Conservation (phyloP, 2,797 vertebrate genomes). For the Kryptolebias ocellatus region DNA sequence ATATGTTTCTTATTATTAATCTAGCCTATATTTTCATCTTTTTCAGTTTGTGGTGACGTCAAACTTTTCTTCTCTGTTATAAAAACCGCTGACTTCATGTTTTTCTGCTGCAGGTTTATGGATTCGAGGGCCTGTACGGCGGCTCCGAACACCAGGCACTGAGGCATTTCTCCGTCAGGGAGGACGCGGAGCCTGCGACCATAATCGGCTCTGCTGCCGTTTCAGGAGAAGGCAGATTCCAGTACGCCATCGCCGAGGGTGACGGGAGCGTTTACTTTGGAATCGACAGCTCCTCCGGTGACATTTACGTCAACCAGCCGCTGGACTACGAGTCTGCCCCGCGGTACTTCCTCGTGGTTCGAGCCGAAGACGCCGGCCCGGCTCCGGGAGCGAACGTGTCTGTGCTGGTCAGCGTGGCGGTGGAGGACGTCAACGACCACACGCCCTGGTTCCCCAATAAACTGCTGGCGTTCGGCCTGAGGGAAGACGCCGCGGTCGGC, state of each 20-base stretch:
- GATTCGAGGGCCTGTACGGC: slow-evolving; percentile 59
- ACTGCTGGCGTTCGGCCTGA: slow-evolving; percentile 83
- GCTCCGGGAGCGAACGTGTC: slow-evolving; percentile 76
- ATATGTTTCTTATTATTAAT: not conserved
- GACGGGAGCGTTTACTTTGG: slow-evolving; percentile 84
- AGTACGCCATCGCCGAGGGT: slow-evolving; percentile 83
- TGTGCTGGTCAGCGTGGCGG: slow-evolving; percentile 81
- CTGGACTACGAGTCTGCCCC: slow-evolving; percentile 89
- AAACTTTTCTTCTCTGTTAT: not conserved
- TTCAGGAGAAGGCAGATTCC: slow-evolving; percentile 61
- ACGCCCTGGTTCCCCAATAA: slow-evolving; percentile 86
- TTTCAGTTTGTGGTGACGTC: not conserved
- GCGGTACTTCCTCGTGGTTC: slow-evolving; percentile 84
- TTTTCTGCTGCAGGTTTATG: slow-evolving; percentile 82
- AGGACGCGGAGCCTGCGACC: slow-evolving; percentile 84
- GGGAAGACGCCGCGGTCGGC: slow-evolving; percentile 85
- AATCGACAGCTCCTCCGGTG: slow-evolving; percentile 83
- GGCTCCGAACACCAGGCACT: slow-evolving; percentile 62
- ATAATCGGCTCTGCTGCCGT: slow-evolving; percentile 81
- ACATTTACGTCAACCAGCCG: slow-evolving; percentile 87
- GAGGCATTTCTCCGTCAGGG: slow-evolving; percentile 84
- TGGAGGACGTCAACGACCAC: slow-evolving; percentile 92
- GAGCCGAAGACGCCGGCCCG: slow-evolving; percentile 70
- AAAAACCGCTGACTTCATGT: too few species aligned
- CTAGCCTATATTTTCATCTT: not conserved